Base-by-base conservation (phyloP, 2,797 vertebrate genomes). In the Pseudotriccus pelzelni region DNA sequence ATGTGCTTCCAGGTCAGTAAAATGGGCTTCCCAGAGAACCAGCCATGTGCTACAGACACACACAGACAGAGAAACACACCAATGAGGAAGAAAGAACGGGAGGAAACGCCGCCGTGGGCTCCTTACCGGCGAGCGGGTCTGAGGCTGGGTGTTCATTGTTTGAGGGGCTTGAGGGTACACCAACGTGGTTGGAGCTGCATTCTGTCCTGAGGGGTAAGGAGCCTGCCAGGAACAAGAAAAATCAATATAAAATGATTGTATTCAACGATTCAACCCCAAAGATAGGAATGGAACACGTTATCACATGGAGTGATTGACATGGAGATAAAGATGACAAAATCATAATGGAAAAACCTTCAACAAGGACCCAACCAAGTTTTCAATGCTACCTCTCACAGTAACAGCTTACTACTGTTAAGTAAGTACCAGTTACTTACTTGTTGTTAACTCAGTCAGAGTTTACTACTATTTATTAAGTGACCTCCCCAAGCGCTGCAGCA, bases 81-180 rank as follows among this genome's bases (percentile, higher is more conserved):
- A 55, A 53, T 1, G 2, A 93, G 82, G 63, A 73, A 28, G 78
- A 22, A 43, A 55, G 66, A 78, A 30, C 6, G 14, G 9, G 37
- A 53, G 67, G 17, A 22, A 83, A 49, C 12, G 80, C 21, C 50
- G 73, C 44, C 5, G 6, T 3, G 73, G 53, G 81, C 56, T 83
- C 81, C 99, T 99, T 98, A 99, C 99, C 98, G 99, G 99, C 55
- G 98, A 98, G 97, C 99, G 99, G 96, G 98, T 99, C 97, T 99
- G 99, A 97, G 98, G 99, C 98, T 99, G 99, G 43, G 99, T 98
- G 98, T 98, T 99, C 98, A 99, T 99, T 98, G 98, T 98, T 95
- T 99, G 99, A 75, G 99, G 98, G 97, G 99, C 98, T 94, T 99
- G 98, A 96, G 99, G 98, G 96, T 99, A 99, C 96, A 99, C 98